These are phyloP conservation scores for Deroplatys truncata DNA, from an alignment of 2,888 invertebrate species.

Conservation along the genomic window DNA sequence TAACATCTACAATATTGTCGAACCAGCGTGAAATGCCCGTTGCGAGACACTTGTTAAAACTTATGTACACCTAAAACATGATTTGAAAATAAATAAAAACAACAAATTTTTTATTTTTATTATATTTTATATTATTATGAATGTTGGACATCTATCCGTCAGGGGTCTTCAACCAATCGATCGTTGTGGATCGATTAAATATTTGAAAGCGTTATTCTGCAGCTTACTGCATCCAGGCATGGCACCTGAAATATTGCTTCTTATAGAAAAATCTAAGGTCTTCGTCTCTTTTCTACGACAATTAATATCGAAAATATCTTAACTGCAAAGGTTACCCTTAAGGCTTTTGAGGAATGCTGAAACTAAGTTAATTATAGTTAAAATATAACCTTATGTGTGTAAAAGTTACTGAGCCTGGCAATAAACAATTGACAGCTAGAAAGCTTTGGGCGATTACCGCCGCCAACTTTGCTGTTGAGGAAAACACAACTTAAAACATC, in stretches of 20 bases:
- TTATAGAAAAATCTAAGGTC: neutral
- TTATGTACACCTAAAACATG: conserved; percentile 21
- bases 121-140: neutral
- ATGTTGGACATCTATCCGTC: neutral
- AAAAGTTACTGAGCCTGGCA: no score
- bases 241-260: neutral
- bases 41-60: conserved; percentile 19
- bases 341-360: neutral
- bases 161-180: conserved; percentile 1
- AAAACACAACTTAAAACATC: no score
- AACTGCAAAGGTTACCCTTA: neutral
- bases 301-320: neutral
- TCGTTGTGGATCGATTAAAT: neutral
- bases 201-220: neutral
- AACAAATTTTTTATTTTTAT: neutral
- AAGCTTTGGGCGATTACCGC: no score
- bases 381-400: no score
- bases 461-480: no score
- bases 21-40: conserved; percentile 22
- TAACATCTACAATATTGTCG: conserved; percentile 24
- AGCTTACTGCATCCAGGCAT: neutral
- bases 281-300: neutral
- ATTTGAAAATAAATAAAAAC: conserved; percentile 5
- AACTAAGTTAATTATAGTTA: no score
- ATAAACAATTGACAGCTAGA: no score